Evolutionary conservation across 1,140 invertebrate genomes (phyloP), one percentile per base, ranked within the genome.

Genomic region (Megathymus violae): DNA sequence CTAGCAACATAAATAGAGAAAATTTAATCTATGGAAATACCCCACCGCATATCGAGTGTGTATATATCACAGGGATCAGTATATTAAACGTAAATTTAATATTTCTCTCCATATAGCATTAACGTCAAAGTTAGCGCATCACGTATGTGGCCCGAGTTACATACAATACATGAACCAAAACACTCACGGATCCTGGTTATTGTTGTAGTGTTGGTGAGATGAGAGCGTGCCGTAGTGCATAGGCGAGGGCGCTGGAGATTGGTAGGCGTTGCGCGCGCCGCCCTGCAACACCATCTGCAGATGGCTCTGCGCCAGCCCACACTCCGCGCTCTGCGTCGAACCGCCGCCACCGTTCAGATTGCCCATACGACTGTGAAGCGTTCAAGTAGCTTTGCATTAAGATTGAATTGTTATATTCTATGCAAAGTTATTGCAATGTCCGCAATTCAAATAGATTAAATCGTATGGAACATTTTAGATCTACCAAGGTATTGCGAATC

Each of bases 261-360:
- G 80, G 76, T 87, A 85, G 46, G 74, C 46, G 52, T 64, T 50
- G 52, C 78, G 81, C 50, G 66, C 65, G 19, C 64, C 76, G 59
- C 82, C 78, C 72, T 88, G 86, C 75, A 92, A 75, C 74, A 91
- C 87, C 77, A 86, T 80, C 78, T 90, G 87, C 67, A 91, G 70
- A 74, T 90, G 87, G 66, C 84, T 89, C 59, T 83, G 77, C 11
- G 56, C 27, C 62, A 47, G 43, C 56, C 59, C 38, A 41, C 60
- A 36, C 58, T 59, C 15, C 62, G 60, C 19, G 17, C 36, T 34
- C 62, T 64, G 40, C 71, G 3, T 34, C 62, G 9, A 22, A 22
- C 64, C 64, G 3, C 62, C 41, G 16, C 78, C 78, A 22, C 84
- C 84, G 72, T 88, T 88, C 72, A 88, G 72, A 54, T 66, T 82